Conservation (phyloP, 2,888 invertebrate species). For the Sepioteuthis lessoniana region DNA sequence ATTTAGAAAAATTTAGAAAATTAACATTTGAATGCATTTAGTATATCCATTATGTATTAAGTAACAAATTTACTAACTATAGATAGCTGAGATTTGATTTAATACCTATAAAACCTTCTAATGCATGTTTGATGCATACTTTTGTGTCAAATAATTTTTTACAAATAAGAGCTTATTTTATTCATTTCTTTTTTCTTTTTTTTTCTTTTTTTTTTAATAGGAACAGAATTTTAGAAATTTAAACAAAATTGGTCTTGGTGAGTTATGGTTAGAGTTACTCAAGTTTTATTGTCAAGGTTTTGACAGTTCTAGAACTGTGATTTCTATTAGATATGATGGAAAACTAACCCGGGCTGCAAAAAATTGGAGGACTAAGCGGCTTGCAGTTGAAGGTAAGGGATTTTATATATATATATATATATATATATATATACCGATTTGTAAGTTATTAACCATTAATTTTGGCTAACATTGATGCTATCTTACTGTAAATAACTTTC, state of each 20-base stretch:
- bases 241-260: conserved; percentile 50
- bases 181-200: no score
- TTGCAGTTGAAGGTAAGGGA: conserved; percentile 78
- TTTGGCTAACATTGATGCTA: not conserved
- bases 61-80: no score
- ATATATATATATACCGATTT: no score
- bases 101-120: no score
- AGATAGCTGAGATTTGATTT: no score
- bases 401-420: no score
- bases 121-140: not conserved
- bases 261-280: conserved; percentile 77
- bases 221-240: not conserved
- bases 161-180: not conserved
- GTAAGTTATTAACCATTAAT: not conserved
- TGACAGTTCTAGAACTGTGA: conserved; percentile 76
- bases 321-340: conserved; percentile 75
- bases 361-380: conserved; percentile 77
- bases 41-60: no score
- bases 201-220: no score
- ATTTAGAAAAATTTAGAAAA: no score
- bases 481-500: not conserved
- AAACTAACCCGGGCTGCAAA: conserved; percentile 77
- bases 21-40: no score
- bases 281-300: conserved; percentile 78
- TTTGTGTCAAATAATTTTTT: not conserved